Evolutionary conservation across 2,797 vertebrate genomes (phyloP), one percentile per base, ranked within the genome.

Genomic region (Pyrocephalus nanus): DNA sequence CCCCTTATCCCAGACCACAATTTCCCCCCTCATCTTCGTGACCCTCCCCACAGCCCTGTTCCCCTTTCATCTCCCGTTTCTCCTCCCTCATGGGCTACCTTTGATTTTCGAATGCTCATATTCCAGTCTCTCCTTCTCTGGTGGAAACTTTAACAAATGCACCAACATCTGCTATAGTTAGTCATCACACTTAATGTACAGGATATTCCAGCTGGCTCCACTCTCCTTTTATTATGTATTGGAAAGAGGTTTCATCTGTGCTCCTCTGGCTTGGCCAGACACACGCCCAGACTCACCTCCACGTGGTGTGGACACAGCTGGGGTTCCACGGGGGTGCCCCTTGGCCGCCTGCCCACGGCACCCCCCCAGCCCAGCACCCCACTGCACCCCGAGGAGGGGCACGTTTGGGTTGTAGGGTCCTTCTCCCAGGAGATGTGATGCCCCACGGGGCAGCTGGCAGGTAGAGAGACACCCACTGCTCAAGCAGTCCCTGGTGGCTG

Each of bases 131-230:
- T 95, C 92, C 86, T 96, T 86, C 81, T 96, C 93, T 93, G 95
- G 93, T 97, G 96, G 96, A 96, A 97, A 97, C 90, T 96, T 95
- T 96, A 97, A 89, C 94, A 95, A 95, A 95, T 54, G 75, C 93
- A 92, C 84, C 84, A 89, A 95, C 95, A 97, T 97, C 96, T 96
- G 95, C 94, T 97, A 69, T 90, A 95, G 95, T 96, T 96, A 97
- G 95, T 96, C 94, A 97, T 95, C 94, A 91, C 93, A 95, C 94
- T 96, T 96, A 94, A 97, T 97, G 95, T 96, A 96, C 94, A 96
- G 91, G 92, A 96, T 86, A 95, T 96, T 96, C 95, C 96, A 97
- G 95, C 94, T 97, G 95, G 95, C 95, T 96, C 86, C 92, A 5
- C 94, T 96, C 96, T 94, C 91, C 81, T 92, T 96, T 96, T 95